A percentile compares a stretch with the other conserved stretches of the same genome.
Evolutionary conservation across 1,140 invertebrate species (phyloP).

Genomic region (Microplitis mediator): DNA sequence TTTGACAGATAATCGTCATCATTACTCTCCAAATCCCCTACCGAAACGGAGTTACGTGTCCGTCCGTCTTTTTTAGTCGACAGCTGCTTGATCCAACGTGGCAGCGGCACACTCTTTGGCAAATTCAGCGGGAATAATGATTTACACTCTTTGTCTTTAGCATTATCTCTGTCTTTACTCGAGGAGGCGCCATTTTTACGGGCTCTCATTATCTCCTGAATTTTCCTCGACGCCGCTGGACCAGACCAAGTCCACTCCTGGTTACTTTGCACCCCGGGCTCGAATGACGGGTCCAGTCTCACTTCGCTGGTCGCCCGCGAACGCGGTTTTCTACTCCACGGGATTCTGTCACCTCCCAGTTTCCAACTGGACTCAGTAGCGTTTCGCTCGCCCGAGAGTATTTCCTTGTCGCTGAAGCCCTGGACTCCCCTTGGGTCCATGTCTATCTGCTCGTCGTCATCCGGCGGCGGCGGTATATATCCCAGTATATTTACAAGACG

Average conservation of each 20-base stretch:
- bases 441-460: constrained; percentile 45
- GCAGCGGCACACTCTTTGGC: constrained; percentile 47
- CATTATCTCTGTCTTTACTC: constrained; percentile 13
- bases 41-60: constrained; percentile 35
- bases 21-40: constrained; percentile 34
- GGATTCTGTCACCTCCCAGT: constrained; percentile 61
- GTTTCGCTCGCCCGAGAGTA: constrained; percentile 70
- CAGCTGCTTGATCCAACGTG: constrained; percentile 51
- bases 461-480: constrained; percentile 64
- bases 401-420: constrained; percentile 72
- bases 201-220: constrained; percentile 62
- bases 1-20: constrained; percentile 12
- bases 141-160: constrained; percentile 48
- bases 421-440: constrained; percentile 61
- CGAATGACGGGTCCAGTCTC: constrained; percentile 55
- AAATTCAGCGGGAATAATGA: constrained; percentile 50
- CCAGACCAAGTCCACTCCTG: constrained; percentile 74
- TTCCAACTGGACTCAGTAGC: constrained; percentile 60
- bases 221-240: constrained; percentile 66
- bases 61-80: constrained; percentile 43
- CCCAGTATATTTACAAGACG: constrained; percentile 77
- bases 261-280: constrained; percentile 54
- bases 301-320: constrained; percentile 62
- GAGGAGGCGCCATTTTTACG: constrained; percentile 38
- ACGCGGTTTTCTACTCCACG: constrained; percentile 53